Percentiles rank a stretch among this genome's conserved stretches.
These are phyloP conservation scores for Acipenser oxyrinchus DNA, from an alignment of 2,797 vertebrate species.

Conservation along the genomic window DNA sequence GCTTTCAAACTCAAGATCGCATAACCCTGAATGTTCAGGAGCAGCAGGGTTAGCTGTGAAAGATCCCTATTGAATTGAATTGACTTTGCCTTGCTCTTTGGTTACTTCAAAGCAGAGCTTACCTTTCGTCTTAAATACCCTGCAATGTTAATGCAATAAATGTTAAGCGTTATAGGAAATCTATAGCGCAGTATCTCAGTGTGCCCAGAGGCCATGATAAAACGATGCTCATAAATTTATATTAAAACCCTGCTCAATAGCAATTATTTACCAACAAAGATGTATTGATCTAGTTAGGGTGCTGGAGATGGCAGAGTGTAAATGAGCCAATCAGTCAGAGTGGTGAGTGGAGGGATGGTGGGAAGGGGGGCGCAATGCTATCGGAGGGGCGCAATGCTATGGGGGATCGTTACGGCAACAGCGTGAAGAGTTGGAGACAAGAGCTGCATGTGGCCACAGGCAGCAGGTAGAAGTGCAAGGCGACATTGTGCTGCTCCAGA, in stretches of 20 bases:
- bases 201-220: slow-evolving; percentile 66
- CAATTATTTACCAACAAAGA: slow-evolving; percentile 80
- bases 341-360: neutral
- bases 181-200: slow-evolving; percentile 52
- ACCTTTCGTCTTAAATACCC: slow-evolving; percentile 11
- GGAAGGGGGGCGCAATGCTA: slow-evolving; percentile 26
- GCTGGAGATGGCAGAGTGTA: slow-evolving; percentile 42
- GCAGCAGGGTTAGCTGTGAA: too few species aligned
- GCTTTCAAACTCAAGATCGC: too few species aligned
- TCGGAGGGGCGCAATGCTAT: too few species aligned
- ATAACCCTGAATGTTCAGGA: too few species aligned
- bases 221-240: slow-evolving; percentile 74
- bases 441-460: slow-evolving; percentile 1
- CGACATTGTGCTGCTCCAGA: neutral
- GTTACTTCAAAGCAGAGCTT: slow-evolving; percentile 8
- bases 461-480: neutral
- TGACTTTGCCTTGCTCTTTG: slow-evolving; percentile 14
- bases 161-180: slow-evolving; percentile 55
- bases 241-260: slow-evolving; percentile 70
- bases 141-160: slow-evolving; percentile 59
- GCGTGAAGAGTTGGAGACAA: slow-evolving; percentile 21
- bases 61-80: neutral
- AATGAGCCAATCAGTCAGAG: slow-evolving; percentile 45
- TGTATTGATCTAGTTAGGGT: slow-evolving; percentile 62
- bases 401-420: neutral